Evolutionary conservation across 1,140 invertebrate species (phyloP).

Genomic region (Magallana gigas): DNA sequence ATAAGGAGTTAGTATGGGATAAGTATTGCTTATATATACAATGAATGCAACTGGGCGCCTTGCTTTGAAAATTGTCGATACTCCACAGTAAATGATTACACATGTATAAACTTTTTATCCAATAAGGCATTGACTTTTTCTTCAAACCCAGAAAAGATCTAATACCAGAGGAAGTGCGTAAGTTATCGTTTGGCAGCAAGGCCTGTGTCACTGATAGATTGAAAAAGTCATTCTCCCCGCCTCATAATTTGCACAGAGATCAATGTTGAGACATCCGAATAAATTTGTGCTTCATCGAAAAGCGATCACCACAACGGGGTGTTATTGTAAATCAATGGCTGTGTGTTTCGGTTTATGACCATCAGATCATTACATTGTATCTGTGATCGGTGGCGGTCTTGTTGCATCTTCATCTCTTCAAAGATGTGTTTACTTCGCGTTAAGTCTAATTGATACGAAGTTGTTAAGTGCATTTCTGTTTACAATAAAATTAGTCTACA

Average conservation of each 20-base stretch:
- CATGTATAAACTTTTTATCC: too few species aligned
- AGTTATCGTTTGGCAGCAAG: too few species aligned
- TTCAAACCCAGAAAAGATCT: too few species aligned
- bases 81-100: too few species aligned
- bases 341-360: conserved; percentile 1
- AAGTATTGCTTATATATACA: too few species aligned
- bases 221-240: too few species aligned
- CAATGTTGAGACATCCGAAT: background rate
- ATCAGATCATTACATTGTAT: background rate
- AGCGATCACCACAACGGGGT: background rate
- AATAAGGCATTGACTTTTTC: too few species aligned
- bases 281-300: background rate
- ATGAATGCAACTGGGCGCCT: too few species aligned
- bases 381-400: background rate
- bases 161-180: too few species aligned
- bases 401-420: conserved; percentile 10
- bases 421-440: conserved; percentile 2
- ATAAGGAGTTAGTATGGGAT: too few species aligned
- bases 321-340: background rate
- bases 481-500: background rate
- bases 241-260: background rate
- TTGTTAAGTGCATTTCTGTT: conserved; percentile 18
- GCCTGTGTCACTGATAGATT: too few species aligned
- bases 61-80: too few species aligned
- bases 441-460: background rate